phyloP scores from a whole-genome alignment of 2,113 vertebrate genomes.

The Ancistrus triradiatus region DNA sequence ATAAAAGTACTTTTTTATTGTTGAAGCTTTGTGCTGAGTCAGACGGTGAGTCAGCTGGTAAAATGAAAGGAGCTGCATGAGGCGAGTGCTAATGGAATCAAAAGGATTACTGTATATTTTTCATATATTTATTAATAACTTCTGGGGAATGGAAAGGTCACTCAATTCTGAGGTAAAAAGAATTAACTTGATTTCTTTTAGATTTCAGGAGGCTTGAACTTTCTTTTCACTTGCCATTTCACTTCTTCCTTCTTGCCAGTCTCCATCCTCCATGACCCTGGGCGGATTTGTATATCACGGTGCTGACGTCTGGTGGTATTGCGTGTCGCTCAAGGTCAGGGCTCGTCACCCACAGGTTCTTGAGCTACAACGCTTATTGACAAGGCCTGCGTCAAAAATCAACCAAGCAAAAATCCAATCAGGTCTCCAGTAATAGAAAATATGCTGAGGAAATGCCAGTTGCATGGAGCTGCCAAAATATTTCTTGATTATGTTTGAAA shows the following conservation, averaged over 20 bases:
- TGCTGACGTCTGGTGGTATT: background rate
- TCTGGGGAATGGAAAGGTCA: background rate
- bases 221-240: background rate
- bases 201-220: background rate
- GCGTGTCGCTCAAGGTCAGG: slow-evolving; percentile 7
- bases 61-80: too few species aligned
- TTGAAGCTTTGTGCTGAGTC: too few species aligned
- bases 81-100: too few species aligned
- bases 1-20: too few species aligned
- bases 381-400: slow-evolving; percentile 14
- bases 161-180: background rate
- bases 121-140: too few species aligned
- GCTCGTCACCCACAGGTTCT: background rate
- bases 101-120: too few species aligned
- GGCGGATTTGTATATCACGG: slow-evolving; percentile 17
- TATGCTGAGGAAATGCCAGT: background rate
- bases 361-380: slow-evolving; percentile 2
- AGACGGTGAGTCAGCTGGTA: too few species aligned
- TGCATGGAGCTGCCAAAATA: background rate
- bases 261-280: background rate
- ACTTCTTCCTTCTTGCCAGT: background rate
- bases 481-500: background rate
- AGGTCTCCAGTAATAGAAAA: slow-evolving; percentile 4
- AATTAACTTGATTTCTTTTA: background rate
- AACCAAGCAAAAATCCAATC: slow-evolving; percentile 28